These are phyloP conservation scores for Leptarthrus brevirostris DNA, from an alignment of 2,888 invertebrate species.

Conservation along the genomic window DNA sequence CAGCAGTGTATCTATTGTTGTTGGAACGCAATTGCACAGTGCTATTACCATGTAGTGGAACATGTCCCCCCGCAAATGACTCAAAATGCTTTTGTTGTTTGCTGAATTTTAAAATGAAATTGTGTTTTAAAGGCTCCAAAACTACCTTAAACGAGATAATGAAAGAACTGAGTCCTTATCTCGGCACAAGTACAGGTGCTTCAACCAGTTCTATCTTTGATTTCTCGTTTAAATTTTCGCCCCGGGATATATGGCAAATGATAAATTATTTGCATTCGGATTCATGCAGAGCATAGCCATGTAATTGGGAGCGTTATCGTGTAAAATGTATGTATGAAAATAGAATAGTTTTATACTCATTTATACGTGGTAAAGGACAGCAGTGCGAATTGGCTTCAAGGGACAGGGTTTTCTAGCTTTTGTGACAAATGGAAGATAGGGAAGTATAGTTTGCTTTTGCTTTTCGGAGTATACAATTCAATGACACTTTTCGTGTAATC, in stretches of 20 bases:
- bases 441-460: no score
- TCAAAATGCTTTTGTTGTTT: neutral
- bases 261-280: conserved; percentile 4
- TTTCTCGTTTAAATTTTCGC: conserved; percentile 1
- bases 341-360: neutral
- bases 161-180: no score
- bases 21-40: neutral
- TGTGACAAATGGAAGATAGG: no score
- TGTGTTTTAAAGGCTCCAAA: neutral
- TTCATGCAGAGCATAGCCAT: neutral
- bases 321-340: conserved; percentile 1
- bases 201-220: neutral
- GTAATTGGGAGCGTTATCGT: neutral
- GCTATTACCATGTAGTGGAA: neutral
- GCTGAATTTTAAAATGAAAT: conserved; percentile 24
- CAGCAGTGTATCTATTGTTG: neutral
- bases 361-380: neutral
- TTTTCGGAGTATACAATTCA: no score
- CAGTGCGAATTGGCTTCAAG: no score
- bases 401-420: no score
- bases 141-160: no score
- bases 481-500: no score
- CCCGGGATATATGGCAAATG: neutral
- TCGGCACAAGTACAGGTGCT: neutral
- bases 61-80: neutral